Conservation (phyloP, 2,888 invertebrate genomes). For the Cryptosula pallasiana region DNA sequence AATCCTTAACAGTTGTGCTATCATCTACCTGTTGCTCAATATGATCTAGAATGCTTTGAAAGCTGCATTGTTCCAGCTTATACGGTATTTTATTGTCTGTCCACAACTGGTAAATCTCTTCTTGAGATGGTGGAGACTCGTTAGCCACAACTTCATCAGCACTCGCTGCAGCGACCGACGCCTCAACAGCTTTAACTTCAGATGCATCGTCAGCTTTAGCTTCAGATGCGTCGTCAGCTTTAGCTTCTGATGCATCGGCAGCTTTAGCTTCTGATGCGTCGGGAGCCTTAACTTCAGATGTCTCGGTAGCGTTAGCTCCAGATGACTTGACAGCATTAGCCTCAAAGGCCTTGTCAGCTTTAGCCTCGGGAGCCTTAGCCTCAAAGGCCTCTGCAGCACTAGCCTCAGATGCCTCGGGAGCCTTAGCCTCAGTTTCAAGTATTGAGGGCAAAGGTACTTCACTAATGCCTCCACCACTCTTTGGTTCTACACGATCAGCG, state of each 20-base stretch:
- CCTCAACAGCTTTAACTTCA: background rate
- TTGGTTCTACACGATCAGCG: too few relatives aligned
- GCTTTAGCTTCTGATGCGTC: background rate
- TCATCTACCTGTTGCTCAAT: background rate
- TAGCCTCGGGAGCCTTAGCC: too few relatives aligned
- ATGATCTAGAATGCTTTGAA: background rate
- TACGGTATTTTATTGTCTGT: background rate
- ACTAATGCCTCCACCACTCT: too few relatives aligned
- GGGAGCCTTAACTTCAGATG: background rate
- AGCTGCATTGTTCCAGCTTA: background rate
- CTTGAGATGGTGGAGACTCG: background rate
- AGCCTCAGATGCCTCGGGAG: background rate
- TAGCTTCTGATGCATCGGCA: background rate
- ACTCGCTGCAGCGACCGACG: too few relatives aligned
- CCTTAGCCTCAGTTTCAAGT: background rate
- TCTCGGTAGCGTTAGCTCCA: too few relatives aligned
- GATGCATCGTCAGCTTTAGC: background rate
- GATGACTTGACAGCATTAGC: too few relatives aligned
- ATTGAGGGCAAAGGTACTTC: too few relatives aligned
- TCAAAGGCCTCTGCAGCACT: background rate
- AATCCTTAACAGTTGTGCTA: background rate
- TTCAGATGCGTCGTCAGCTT: background rate
- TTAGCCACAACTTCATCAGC: too few relatives aligned
- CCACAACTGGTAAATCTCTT: background rate
- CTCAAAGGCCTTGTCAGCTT: too few relatives aligned